Conservation (phyloP, 2,888 invertebrate genomes). For the Syrphus vitripennis region DNA sequence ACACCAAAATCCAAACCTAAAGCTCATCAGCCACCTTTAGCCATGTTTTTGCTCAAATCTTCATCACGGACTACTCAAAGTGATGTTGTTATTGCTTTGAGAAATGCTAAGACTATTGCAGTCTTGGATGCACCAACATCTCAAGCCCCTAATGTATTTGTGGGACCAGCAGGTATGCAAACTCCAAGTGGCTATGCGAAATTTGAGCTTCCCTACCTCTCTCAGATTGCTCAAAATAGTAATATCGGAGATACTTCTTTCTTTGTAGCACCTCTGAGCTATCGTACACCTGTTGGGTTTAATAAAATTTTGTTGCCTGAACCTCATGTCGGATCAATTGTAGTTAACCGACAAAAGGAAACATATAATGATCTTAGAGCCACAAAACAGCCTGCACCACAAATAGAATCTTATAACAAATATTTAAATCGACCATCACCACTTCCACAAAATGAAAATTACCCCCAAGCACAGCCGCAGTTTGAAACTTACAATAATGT, state of each 20-base stretch:
- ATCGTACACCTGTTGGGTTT: slow-evolving; percentile 91
- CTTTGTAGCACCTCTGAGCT: slow-evolving; percentile 92
- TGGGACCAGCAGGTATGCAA: slow-evolving; percentile 89
- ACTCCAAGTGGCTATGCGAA: slow-evolving; percentile 88
- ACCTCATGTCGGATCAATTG: slow-evolving; percentile 93
- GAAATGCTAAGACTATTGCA: slow-evolving; percentile 87
- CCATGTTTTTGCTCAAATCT: slow-evolving; percentile 87
- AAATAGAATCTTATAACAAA: slow-evolving; percentile 2
- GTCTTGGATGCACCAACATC: slow-evolving; percentile 89
- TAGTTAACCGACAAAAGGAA: slow-evolving; percentile 83
- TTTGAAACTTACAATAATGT: not conserved
- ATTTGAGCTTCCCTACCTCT: slow-evolving; percentile 92
- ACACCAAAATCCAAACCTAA: slow-evolving; percentile 85
- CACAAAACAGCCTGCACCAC: slow-evolving; percentile 41
- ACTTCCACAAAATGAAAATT: slow-evolving; percentile 37
- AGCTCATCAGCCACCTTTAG: slow-evolving; percentile 92
- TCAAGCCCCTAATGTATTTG: slow-evolving; percentile 89
- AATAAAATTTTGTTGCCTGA: slow-evolving; percentile 93
- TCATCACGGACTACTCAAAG: slow-evolving; percentile 83
- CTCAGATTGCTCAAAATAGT: slow-evolving; percentile 81
- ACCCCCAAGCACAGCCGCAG: slow-evolving; percentile 27
- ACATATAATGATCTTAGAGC: slow-evolving; percentile 6
- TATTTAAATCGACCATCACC: slow-evolving; percentile 40
- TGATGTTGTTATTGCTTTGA: slow-evolving; percentile 87
- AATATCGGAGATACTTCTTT: slow-evolving; percentile 90